Conservation (phyloP, 2,888 invertebrate species). For the Dasypogon diadema region DNA sequence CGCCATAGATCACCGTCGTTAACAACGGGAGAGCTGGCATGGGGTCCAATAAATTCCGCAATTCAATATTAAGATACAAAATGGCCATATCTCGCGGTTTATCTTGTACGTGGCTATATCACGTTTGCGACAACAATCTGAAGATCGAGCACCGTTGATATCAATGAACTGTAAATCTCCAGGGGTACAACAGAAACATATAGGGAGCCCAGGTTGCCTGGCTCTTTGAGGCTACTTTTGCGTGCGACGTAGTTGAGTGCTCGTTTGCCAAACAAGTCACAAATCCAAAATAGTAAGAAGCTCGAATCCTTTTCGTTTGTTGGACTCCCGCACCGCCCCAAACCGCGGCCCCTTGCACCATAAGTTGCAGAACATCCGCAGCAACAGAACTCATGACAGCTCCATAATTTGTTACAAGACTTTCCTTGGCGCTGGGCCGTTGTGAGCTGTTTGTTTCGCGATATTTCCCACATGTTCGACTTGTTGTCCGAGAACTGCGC, state of each 20-base stretch:
- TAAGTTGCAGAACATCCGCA: slow-evolving; percentile 11
- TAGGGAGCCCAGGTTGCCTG: not conserved
- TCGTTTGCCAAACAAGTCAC: slow-evolving; percentile 55
- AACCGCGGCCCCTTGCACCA: not conserved
- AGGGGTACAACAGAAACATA: slow-evolving; percentile 24
- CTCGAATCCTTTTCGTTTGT: slow-evolving; percentile 35
- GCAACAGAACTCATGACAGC: slow-evolving; percentile 55
- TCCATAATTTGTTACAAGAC: slow-evolving; percentile 56
- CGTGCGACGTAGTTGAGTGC: slow-evolving; percentile 29
- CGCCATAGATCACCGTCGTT: slow-evolving; percentile 45
- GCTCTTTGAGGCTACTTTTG: slow-evolving; percentile 42
- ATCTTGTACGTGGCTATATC: slow-evolving; percentile 46
- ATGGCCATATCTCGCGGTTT: slow-evolving; percentile 48
- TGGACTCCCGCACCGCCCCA: not conserved
- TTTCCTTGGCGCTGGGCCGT: slow-evolving; percentile 30
- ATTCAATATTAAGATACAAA: slow-evolving; percentile 50
- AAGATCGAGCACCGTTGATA: slow-evolving; percentile 50
- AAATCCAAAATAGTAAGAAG: slow-evolving; percentile 23
- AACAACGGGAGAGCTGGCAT: slow-evolving; percentile 47
- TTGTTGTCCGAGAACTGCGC: slow-evolving; percentile 31
- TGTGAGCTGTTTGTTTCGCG: slow-evolving; percentile 47
- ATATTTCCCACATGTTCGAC: slow-evolving; percentile 50
- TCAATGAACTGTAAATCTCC: slow-evolving; percentile 52
- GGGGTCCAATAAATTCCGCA: slow-evolving; percentile 52
- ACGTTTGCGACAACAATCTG: slow-evolving; percentile 52